Conservation (phyloP, 2,797 vertebrate species). For the Xenops minutus region DNA sequence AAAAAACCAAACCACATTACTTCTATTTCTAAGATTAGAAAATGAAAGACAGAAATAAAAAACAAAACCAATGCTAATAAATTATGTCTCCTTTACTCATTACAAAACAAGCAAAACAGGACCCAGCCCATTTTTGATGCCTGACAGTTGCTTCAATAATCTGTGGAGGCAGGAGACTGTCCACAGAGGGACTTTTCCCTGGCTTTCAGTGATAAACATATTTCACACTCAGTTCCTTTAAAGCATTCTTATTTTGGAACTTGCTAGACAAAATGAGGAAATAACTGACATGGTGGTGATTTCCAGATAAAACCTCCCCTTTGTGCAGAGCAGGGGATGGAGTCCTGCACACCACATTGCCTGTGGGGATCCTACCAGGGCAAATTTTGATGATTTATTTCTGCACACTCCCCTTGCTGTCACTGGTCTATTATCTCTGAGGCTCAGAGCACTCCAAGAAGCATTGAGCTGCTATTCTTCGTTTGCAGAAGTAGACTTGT, state of each 20-base stretch:
- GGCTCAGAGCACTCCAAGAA: background rate
- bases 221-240: slow-evolving; percentile 43
- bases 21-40: slow-evolving; percentile 9
- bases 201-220: background rate
- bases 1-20: background rate
- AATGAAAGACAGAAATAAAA: slow-evolving; percentile 15
- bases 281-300: background rate
- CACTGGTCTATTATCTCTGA: background rate
- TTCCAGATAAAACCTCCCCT: slow-evolving; percentile 10
- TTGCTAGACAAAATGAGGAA: slow-evolving; percentile 37
- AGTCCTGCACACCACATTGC: accelerated
- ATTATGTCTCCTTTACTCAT: background rate
- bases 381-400: background rate
- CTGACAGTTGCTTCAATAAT: background rate
- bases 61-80: background rate
- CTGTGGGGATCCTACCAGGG: background rate
- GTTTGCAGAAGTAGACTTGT: background rate
- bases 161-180: background rate
- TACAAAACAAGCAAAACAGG: background rate
- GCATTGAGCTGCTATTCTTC: background rate
- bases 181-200: slow-evolving; percentile 10
- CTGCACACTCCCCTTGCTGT: background rate
- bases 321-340: background rate
- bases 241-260: slow-evolving; percentile 15
- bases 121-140: background rate